Evolutionary conservation across 2,797 vertebrate species (phyloP).

Genomic region (Galago senegalensis): DNA sequence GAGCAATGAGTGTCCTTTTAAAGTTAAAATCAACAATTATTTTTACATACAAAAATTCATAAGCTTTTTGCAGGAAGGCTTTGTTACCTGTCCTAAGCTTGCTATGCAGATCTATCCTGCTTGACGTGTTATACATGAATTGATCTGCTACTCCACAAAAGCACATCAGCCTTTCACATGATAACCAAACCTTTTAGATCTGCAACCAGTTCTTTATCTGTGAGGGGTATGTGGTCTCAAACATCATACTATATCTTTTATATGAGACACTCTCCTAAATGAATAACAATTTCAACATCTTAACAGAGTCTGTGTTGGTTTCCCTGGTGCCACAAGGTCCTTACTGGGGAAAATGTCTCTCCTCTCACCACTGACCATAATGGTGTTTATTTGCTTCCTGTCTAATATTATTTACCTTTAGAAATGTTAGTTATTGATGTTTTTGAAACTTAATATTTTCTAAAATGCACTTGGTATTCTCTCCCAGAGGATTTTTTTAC

Average conservation of each 20-base stretch:
- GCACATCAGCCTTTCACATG: constrained; percentile 39
- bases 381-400: constrained; percentile 67
- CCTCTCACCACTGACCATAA: constrained; percentile 68
- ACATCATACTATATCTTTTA: constrained; percentile 64
- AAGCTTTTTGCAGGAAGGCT: constrained; percentile 51
- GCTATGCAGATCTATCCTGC: neutral
- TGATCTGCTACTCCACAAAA: constrained; percentile 71
- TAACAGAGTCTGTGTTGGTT: constrained; percentile 72
- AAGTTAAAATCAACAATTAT: constrained; percentile 25
- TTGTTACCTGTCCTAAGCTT: neutral
- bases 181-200: constrained; percentile 64
- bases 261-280: constrained; percentile 58
- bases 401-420: constrained; percentile 78
- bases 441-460: constrained; percentile 67
- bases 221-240: constrained; percentile 63
- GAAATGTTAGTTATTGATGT: constrained; percentile 75
- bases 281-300: constrained; percentile 72
- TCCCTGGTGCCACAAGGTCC: constrained; percentile 73
- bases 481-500: constrained; percentile 19
- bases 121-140: constrained; percentile 45
- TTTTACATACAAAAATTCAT: constrained; percentile 51
- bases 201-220: constrained; percentile 66
- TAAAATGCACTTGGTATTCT: constrained; percentile 50
- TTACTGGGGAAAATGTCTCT: constrained; percentile 63
- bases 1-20: constrained; percentile 25